Percentiles rank a stretch among this genome's conserved stretches.
phyloP scores from a whole-genome alignment of 1,140 invertebrate species.

The Metaphire vulgaris region DNA sequence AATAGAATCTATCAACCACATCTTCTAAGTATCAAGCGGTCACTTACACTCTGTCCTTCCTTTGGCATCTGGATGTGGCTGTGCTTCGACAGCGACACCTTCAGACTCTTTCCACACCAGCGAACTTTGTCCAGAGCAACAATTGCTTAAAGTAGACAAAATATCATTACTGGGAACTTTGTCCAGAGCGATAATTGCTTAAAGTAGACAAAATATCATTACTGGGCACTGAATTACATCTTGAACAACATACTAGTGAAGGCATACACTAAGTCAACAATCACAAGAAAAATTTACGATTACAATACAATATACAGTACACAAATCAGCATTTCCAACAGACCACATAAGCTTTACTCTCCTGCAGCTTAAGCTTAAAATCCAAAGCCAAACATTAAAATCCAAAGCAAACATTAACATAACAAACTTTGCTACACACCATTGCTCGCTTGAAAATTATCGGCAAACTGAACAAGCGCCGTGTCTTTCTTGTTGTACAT shows the following conservation, averaged over 20 bases:
- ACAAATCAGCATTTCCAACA: not conserved
- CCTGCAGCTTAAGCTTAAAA: not conserved
- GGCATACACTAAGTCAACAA: not conserved
- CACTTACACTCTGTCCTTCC: slow-evolving; percentile 74
- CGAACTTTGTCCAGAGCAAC: slow-evolving; percentile 95
- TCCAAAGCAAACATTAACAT: too few relatives aligned
- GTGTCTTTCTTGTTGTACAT: slow-evolving; percentile 99
- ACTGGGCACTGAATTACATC: too few relatives aligned
- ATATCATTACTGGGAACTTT: slow-evolving; percentile 92
- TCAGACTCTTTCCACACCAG: slow-evolving; percentile 90
- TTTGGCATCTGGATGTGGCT: slow-evolving; percentile 96
- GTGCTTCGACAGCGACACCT: slow-evolving; percentile 95
- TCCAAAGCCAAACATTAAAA: too few relatives aligned
- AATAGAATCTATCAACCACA: too few relatives aligned
- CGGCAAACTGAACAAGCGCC: slow-evolving; percentile 92
- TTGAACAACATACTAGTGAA: not conserved
- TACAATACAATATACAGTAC: not conserved
- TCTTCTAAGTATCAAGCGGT: not conserved
- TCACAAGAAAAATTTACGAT: not conserved
- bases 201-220: too few relatives aligned
- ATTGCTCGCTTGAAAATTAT: slow-evolving; percentile 47
- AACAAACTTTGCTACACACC: too few relatives aligned
- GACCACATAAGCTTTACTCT: not conserved
- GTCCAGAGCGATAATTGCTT: slow-evolving; percentile 96
- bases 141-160: slow-evolving; percentile 79